Evolutionary conservation across 1,140 invertebrate genomes (phyloP).

Genomic region (Latrodectus geometricus): DNA sequence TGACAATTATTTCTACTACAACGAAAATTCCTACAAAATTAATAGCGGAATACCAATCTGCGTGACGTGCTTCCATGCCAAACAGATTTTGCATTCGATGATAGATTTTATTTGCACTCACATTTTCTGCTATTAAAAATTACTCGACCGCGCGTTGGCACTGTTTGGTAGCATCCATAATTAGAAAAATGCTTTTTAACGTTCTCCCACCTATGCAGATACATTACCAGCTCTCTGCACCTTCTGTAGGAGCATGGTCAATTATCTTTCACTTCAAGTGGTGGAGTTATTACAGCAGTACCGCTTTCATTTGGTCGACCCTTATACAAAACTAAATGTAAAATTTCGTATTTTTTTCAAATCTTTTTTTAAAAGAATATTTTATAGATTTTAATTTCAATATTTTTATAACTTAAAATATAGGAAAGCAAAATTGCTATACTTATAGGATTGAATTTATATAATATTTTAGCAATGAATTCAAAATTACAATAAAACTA

Average conservation of each 20-base stretch:
- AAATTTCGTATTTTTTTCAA: too few species aligned
- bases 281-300: neutral
- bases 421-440: too few species aligned
- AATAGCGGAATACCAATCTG: neutral
- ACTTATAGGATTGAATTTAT: too few species aligned
- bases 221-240: neutral
- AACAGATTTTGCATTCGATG: neutral
- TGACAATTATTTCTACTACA: neutral
- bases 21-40: slow-evolving; percentile 13
- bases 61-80: neutral
- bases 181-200: neutral
- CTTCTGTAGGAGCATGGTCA: neutral
- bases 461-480: too few species aligned
- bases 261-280: neutral
- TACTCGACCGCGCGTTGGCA: slow-evolving; percentile 10
- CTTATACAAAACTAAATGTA: neutral
- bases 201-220: neutral
- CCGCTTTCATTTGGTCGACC: neutral
- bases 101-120: slow-evolving; percentile 12
- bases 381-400: too few species aligned
- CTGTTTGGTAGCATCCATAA: neutral
- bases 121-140: slow-evolving; percentile 21
- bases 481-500: too few species aligned
- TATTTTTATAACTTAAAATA: too few species aligned
- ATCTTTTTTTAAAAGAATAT: too few species aligned